These are phyloP conservation scores for Gallinago solitaria DNA, from an alignment of 2,797 vertebrate species.

Conservation along the genomic window DNA sequence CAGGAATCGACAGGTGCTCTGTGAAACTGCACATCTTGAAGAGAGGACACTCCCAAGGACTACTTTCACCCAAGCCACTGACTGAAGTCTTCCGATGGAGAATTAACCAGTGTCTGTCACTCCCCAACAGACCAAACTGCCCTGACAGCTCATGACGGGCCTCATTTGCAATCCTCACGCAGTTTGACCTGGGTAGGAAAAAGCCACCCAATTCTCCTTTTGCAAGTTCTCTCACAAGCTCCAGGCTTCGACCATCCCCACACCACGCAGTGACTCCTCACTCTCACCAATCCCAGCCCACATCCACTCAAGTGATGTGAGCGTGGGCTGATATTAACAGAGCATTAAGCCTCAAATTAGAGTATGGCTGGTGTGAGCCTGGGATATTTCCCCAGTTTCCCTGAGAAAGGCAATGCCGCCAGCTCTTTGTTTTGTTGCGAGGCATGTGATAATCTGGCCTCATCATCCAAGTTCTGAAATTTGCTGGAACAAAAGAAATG, in stretches of 20 bases:
- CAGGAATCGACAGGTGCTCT: neutral
- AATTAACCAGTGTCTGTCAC: neutral
- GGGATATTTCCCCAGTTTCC: constrained; percentile 7
- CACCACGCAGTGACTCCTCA: neutral
- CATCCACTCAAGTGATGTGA: neutral
- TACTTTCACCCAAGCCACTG: neutral
- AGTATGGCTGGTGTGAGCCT: neutral
- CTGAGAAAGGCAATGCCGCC: constrained; percentile 2
- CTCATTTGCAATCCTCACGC: fast-evolving
- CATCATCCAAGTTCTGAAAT: constrained; percentile 11
- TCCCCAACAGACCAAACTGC: neutral
- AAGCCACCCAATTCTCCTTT: neutral
- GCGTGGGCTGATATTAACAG: neutral
- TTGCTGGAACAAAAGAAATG: constrained; percentile 41
- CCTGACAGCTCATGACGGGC: fast-evolving
- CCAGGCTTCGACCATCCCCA: neutral
- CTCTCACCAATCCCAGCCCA: neutral
- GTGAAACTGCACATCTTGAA: neutral
- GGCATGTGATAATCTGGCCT: constrained; percentile 34
- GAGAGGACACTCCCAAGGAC: neutral
- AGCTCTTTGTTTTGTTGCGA: constrained; percentile 32
- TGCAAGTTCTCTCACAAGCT: neutral
- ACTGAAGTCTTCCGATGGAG: neutral
- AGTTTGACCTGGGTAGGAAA: neutral
- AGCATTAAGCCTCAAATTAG: neutral